phyloP scores from a whole-genome alignment of 1,140 invertebrate genomes.

The Brevipalpus yothersi region DNA sequence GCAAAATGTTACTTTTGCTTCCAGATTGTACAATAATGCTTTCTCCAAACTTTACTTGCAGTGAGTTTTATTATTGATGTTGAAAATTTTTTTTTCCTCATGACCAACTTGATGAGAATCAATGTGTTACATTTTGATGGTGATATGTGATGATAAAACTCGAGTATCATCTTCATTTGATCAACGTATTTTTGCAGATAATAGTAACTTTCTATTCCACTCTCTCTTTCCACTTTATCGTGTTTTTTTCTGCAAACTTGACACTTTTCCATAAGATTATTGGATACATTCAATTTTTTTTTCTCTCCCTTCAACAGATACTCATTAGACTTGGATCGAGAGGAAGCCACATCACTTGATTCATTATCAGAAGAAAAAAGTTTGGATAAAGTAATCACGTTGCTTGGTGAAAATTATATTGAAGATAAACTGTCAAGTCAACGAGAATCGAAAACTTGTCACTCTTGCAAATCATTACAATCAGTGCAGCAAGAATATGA shows the following conservation, averaged over 20 bases:
- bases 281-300: neutral
- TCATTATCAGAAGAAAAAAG: neutral
- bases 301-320: neutral
- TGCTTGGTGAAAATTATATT: constrained; percentile 2
- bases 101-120: too few species aligned
- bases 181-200: too few species aligned
- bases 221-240: neutral
- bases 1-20: constrained; percentile 10
- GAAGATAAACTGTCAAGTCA: neutral
- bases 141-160: too few species aligned
- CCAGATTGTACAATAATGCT: constrained; percentile 5
- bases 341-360: neutral
- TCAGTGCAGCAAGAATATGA: constrained; percentile 1
- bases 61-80: neutral
- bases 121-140: too few species aligned
- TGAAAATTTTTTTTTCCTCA: too few species aligned
- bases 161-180: too few species aligned
- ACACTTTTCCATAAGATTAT: neutral
- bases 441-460: constrained; percentile 6
- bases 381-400: neutral
- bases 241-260: neutral
- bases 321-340: neutral
- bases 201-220: too few species aligned
- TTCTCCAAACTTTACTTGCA: constrained; percentile 7
- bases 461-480: constrained; percentile 1